Evolutionary conservation across 2,113 vertebrate species (phyloP), one percentile per base, ranked within the genome.

Genomic region (Pholis gunnellus): DNA sequence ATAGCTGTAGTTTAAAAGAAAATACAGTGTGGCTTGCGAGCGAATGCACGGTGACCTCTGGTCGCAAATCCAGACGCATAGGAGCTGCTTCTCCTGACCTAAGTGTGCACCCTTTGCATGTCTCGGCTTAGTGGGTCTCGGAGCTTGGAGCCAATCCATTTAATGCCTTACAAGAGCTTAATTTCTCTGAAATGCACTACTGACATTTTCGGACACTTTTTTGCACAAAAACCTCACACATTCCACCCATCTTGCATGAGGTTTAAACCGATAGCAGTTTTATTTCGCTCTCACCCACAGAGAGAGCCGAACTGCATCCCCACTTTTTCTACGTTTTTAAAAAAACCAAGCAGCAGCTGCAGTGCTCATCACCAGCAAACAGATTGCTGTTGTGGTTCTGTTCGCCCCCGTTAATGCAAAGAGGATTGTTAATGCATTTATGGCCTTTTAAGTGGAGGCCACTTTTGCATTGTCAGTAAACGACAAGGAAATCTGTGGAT

Each of bases 371-470:
- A 65, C 52, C 77, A 79, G 9, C 71, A 5, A 88, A 83, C 52
- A 27, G 72, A 89, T 81, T 87, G 84, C 77, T 87, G 79, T 50
- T 93, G 89, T 82, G 90, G 89, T 88, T 88, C 56, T 82, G 81
- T 82, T 82, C 73, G 20, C 9, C 59, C 65, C 54, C 10, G 36
- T 72, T 87, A 91, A 91, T 89, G 90, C 86, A 91, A 46, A 78
- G 70, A 85, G 72, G 63, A 46, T 57, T 86, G 83, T 92, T 92
- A 92, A 92, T 93, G 92, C 91, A 89, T 91, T 93, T 84, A 86
- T 81, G 90, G 91, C 78, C 75, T 72, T 81, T 85, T 90, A 89
- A 92, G 90, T 90, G 86, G 86, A 54, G 44, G 75, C 61, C 89
- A 90, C 81, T 90, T 87, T 80, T 77, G 86, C 75, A 72, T 72